These are phyloP conservation scores for Cyanoderma ruficeps DNA, from an alignment of 2,113 vertebrate genomes.

Conservation along the genomic window DNA sequence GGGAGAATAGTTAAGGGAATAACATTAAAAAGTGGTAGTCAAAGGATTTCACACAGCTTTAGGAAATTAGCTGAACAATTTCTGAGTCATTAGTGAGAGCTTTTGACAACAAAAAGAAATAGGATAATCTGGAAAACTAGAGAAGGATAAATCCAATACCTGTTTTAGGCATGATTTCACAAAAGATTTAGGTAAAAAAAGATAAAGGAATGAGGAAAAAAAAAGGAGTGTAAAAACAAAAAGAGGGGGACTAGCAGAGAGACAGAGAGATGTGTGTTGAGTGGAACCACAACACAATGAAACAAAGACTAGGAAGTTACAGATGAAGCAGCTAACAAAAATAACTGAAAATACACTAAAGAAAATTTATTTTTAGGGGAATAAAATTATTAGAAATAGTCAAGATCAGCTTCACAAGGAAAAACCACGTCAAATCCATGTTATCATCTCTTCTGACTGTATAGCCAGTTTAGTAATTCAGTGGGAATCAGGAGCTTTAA, in stretches of 20 bases:
- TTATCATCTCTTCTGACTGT: background rate
- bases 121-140: background rate
- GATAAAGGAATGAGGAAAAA: background rate
- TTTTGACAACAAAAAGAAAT: background rate
- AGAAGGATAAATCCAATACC: background rate
- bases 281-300: background rate
- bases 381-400: background rate
- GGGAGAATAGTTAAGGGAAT: background rate
- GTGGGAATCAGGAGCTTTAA: background rate
- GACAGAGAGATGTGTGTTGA: background rate
- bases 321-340: background rate
- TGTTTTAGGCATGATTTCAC: background rate
- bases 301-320: background rate
- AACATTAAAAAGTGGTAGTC: background rate
- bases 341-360: background rate
- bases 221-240: background rate
- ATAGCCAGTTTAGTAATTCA: background rate
- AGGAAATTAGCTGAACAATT: background rate
- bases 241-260: background rate
- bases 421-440: background rate
- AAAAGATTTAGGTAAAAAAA: background rate
- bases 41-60: background rate
- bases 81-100: background rate
- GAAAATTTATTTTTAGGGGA: background rate
- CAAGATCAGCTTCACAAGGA: background rate